Evolutionary conservation across 2,113 vertebrate species (phyloP).

Genomic region (Oncorhynchus tshawytscha): DNA sequence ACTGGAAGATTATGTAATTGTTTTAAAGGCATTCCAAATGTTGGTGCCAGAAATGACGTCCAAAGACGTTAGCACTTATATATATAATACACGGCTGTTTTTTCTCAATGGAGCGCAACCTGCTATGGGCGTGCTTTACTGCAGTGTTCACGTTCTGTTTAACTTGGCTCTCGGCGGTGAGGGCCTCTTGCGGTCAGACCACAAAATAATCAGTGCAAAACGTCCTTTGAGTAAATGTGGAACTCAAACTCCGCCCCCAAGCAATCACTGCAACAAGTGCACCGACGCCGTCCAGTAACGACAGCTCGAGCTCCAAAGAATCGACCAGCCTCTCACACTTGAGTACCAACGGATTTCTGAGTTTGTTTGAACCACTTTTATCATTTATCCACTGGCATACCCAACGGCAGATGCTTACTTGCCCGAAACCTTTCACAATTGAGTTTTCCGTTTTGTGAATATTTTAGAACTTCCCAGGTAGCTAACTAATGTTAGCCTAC

Average conservation of each 20-base stretch:
- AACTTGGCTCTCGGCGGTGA: constrained; percentile 25
- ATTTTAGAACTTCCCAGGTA: constrained; percentile 29
- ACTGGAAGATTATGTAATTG: constrained; percentile 57
- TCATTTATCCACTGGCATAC: not conserved
- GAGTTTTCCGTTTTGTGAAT: constrained; percentile 9
- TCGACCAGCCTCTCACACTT: constrained; percentile 13
- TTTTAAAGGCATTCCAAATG: constrained; percentile 2
- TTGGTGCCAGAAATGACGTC: not conserved
- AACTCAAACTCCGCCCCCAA: constrained; percentile 37
- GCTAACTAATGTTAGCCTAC: constrained; percentile 52
- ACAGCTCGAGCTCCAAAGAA: constrained; percentile 32
- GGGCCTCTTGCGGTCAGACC: constrained; percentile 2
- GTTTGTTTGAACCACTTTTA: not conserved
- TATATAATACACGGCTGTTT: constrained; percentile 5
- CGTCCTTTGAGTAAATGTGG: not conserved
- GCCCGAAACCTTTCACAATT: not conserved
- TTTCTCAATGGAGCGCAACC: constrained; percentile 24
- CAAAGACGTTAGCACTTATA: not conserved
- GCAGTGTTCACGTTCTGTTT: constrained; percentile 27
- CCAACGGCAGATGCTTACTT: constrained; percentile 14
- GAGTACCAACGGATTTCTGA: constrained; percentile 4
- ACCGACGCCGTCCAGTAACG: constrained; percentile 46
- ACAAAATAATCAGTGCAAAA: too few species aligned
- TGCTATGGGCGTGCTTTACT: constrained; percentile 26
- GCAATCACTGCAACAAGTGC: constrained; percentile 76